Base-by-base conservation (phyloP, 2,888 invertebrate genomes). In the Pocota personata region DNA sequence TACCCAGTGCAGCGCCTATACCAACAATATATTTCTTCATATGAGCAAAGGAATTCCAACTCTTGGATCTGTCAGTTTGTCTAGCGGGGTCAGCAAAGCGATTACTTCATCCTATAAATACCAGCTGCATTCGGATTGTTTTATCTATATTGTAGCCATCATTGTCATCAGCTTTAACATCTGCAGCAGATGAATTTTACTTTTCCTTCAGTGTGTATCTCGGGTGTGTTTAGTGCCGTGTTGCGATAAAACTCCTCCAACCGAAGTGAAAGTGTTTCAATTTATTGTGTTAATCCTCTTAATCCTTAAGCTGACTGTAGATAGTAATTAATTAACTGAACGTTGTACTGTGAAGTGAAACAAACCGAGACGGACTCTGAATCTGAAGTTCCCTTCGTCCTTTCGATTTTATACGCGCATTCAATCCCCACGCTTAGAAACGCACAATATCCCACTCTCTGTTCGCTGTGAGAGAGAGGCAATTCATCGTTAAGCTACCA, bases 51-150 rank as follows among this genome's bases (percentile, higher is more conserved):
- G 55, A 76, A 82, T 86, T 80, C 67, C 82, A 82, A 86, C 86
- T 76, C 72, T 86, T 60, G 86, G 71, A 84, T 86, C 72, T 82
- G 86, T 86, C 76, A 86, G 86, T 86, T 86, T 86, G 77, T 86
- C 67, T 60, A 86, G 86, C 86, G 76, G 86, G 82, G 76, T 82
- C 82, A 77, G 67, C 69, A 82, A 86, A 86, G 82, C 76, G 82
- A 86, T 86, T 60, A 72, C 86, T 82, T 77, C 77, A 76, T 86
- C 72, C 71, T 82, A 72, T 77, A 86, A 77, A 82, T 82, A 86
- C 55, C 77, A 86, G 57, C 66, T 86, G 72, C 76, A 77, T 76
- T 77, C 82, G 86, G 30, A 52, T 77, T 62, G 48, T 82, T 86
- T 82, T 72, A 12, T 50, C 32, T 48, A 52, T 71, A 66, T 62